Evolutionary conservation across 2,113 vertebrate species (phyloP), one percentile per base, ranked within the genome.

Genomic region (Kryptolebias marmoratus): DNA sequence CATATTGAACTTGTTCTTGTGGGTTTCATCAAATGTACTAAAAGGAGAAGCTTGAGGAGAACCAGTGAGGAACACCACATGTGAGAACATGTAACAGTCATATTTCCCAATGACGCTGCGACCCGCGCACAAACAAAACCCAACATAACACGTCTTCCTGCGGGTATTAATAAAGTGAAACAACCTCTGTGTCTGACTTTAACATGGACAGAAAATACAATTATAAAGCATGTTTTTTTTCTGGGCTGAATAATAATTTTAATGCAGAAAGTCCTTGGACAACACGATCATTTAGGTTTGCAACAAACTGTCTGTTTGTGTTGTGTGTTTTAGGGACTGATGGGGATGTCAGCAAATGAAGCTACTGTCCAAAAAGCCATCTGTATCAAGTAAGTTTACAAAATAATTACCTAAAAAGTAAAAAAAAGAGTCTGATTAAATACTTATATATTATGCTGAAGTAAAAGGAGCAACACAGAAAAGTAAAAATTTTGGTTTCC

Each of bases 371-470:
- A 32, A 42, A 74, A 58, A 60, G 27, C 7, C 47, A 5, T 71
- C 50, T 91, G 87, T 88, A 79, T 90, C 75, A 79, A 39, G 90
- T 91, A 32, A 74, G 83, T 62, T 13, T 1, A 54, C 11, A 1
- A 18, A 53, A 11, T 48, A 3, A 52, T 14, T 56, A 27, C 30
- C 27, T 57, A 48, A 39, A 22, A 18, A 39, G 36, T 3, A 14
- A 31, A n/a, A 39, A 59, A 22, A 11, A 57, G 5, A 42, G 7
- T 36, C 3, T 2, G 6, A 58, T 3, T 36, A 57, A 30, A 15
- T 32, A 8, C 32, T 16, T 7, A 6, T 14, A 15, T 30, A 3
- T 15, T 58, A 36, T 32, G 36, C 11, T 18, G 31, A 18, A 18
- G 14, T 16, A 36, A 32, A 58, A 36, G 8, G 2, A 57, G 5